Conservation (phyloP, 2,888 invertebrate species). For the Amiota mariae region DNA sequence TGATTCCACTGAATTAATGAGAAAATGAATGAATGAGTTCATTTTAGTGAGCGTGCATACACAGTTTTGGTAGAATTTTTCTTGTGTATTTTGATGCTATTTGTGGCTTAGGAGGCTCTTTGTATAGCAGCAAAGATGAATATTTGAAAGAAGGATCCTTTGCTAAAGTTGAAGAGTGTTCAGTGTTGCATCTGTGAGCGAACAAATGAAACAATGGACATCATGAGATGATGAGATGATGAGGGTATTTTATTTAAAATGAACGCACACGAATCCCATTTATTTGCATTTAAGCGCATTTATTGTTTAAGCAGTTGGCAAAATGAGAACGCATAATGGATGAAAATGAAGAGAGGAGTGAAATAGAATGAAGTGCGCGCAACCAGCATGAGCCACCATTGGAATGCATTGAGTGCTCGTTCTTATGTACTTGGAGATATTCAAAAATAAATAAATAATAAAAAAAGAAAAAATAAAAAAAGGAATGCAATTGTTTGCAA, state of each 20-base stretch:
- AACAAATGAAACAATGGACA: no score
- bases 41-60: no score
- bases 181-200: no score
- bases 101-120: constrained; percentile 6
- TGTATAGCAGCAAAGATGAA: constrained; percentile 4
- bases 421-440: constrained; percentile 7
- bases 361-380: not conserved
- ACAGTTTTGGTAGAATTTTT: no score
- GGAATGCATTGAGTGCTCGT: not conserved
- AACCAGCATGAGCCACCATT: constrained; percentile 1
- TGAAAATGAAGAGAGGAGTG: not conserved
- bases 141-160: no score
- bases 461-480: not conserved
- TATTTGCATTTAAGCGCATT: constrained; percentile 26
- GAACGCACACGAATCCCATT: constrained; percentile 20
- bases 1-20: no score
- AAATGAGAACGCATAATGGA: not conserved
- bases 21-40: no score
- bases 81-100: no score
- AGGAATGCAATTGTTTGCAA: constrained; percentile 15
- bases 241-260: constrained; percentile 19
- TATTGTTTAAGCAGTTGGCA: not conserved
- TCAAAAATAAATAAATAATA: constrained; percentile 11
- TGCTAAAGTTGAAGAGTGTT: no score
- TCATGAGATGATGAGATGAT: no score